Base-by-base conservation (phyloP, 2,888 invertebrate genomes). In the Myathropa florea region DNA sequence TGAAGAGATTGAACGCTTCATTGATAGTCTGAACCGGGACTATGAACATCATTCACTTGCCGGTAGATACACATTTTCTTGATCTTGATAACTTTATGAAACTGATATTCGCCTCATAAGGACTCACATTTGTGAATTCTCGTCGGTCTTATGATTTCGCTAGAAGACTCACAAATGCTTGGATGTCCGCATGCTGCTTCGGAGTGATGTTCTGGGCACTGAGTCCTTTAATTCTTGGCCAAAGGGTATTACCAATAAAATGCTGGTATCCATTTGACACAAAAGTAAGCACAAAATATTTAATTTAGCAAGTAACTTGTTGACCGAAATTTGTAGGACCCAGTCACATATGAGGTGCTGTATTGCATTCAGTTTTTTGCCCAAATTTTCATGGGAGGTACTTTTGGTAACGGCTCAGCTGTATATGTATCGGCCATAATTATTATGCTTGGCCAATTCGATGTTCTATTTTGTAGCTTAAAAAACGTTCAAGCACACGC, bases 211-310 rank as follows among this genome's bases (percentile, higher is more conserved):
- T 88, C 30, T 92, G 91, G 90, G 90, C 90, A 1, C 55, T 91
- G 2, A 88, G 89, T 2, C 93, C 92, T 0, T 23, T 92, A 4
- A 78, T 92, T 0, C 24, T 90, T 68, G 87, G 90, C 2, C 88
- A 86, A 2, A 84, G 89, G 2, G 84, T 88, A 3, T 77, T 92
- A 46, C 92, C 93, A 0, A 73, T 92, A 30, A 89, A 88, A 3
- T 90, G 90, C 63, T 92, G 92, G 92, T 92, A 92, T 89, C 93
- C 93, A 0, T 92, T 92, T 60, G 90, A 92, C 87, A 89, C 89
- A 3, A 76, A 90, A 88, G 91, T 90, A 63, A 73, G 88, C 36
- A n/a, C 6, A 36, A 10, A 9, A 24, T 4, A 6, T 1, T 46
- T 7, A 14, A 3, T 4, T n/a, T 9, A 2, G 23, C 14, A 18